These are phyloP conservation scores for Diplodus sargus DNA, from an alignment of 2,797 vertebrate species.

Conservation along the genomic window DNA sequence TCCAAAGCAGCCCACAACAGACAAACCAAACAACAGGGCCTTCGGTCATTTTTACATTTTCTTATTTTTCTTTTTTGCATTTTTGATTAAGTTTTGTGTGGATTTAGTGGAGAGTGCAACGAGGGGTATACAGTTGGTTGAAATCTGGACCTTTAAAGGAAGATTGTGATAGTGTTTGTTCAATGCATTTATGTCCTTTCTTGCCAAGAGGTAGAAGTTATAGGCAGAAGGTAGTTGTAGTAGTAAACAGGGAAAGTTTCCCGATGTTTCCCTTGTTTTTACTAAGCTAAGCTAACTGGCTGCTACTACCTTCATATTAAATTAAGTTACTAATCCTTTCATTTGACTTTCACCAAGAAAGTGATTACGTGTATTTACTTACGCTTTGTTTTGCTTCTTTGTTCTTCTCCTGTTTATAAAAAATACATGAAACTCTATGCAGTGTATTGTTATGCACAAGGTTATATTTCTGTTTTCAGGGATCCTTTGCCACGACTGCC, in stretches of 20 bases:
- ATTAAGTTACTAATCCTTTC: too few species aligned
- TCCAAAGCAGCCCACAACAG: too few species aligned
- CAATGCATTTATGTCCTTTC: neutral
- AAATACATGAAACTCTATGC: neutral
- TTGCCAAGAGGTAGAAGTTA: neutral
- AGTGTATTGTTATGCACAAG: neutral
- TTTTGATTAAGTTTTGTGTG: too few species aligned
- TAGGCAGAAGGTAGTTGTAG: neutral
- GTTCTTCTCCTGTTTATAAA: neutral
- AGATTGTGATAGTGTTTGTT: neutral
- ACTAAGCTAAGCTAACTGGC: neutral
- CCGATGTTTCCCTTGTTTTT: neutral
- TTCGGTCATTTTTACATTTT: too few species aligned
- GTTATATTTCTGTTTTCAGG: neutral
- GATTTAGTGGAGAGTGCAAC: too few species aligned
- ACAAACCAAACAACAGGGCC: too few species aligned
- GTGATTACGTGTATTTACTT: neutral
- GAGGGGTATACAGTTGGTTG: too few species aligned
- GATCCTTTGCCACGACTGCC: neutral
- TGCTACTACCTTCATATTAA: neutral
- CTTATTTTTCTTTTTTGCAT: too few species aligned
- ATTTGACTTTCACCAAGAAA: too few species aligned
- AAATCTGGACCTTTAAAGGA: neutral
- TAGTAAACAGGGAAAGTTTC: too few species aligned
- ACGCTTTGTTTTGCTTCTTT: neutral